phyloP scores from a whole-genome alignment of 2,113 vertebrate genomes.

The Monarcha castaneiventris region DNA sequence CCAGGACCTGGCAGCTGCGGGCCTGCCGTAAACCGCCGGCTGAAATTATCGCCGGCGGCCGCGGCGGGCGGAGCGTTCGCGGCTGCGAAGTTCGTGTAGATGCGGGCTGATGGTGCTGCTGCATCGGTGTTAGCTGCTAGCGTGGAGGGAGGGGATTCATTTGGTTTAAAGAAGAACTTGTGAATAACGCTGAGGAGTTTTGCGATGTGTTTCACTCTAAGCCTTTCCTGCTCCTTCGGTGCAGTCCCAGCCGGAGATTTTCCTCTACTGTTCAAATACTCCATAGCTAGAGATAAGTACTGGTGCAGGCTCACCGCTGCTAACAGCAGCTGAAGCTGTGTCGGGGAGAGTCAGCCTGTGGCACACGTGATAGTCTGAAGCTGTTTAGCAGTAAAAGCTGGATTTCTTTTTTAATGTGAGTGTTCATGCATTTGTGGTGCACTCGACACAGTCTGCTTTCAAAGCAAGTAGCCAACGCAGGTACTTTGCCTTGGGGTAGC shows the following conservation, averaged over 20 bases:
- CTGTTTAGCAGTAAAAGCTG: not conserved
- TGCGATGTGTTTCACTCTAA: not conserved
- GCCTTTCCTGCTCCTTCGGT: not conserved
- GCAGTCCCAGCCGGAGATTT: not conserved
- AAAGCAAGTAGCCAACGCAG: not conserved
- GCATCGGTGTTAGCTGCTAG: not conserved
- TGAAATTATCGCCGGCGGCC: not conserved
- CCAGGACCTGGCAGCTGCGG: not conserved
- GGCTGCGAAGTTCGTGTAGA: not conserved
- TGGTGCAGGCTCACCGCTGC: not conserved
- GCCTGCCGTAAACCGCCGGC: fast-evolving
- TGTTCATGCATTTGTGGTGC: not conserved
- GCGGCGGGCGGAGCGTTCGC: not conserved
- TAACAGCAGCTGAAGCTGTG: not conserved
- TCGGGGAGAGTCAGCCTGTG: not conserved
- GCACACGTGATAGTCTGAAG: not conserved
- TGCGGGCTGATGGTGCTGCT: not conserved
- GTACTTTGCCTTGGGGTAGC: not conserved
- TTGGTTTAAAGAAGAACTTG: not conserved
- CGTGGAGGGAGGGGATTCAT: fast-evolving
- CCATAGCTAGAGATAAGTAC: not conserved
- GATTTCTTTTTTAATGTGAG: not conserved
- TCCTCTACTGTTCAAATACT: not conserved
- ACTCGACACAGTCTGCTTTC: not conserved
- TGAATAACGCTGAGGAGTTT: not conserved